phyloP scores from a whole-genome alignment of 1,140 invertebrate genomes.

The Drosophila ambigua region DNA sequence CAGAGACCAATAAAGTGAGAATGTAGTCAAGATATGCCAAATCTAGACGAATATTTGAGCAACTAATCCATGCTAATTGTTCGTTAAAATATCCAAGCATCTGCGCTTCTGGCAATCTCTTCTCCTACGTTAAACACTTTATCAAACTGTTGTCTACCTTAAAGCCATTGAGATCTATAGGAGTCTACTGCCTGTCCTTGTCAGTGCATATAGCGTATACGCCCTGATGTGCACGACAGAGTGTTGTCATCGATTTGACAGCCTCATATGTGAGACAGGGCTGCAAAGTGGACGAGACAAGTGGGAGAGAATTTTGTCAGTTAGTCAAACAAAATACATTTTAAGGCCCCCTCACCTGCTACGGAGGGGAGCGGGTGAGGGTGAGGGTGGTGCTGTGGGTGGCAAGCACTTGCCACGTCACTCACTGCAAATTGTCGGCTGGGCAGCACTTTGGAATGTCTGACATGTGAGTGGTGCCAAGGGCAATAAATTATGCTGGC shows the following conservation, averaged over 20 bases:
- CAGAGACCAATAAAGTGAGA: no score
- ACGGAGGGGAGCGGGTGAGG: not conserved
- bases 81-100: constrained; percentile 84
- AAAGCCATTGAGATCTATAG: constrained; percentile 89
- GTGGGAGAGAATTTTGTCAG: constrained; percentile 50
- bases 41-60: no score
- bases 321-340: constrained; percentile 64
- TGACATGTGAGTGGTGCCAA: constrained; percentile 61
- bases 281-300: constrained; percentile 24
- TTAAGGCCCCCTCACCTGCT: constrained; percentile 32
- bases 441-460: constrained; percentile 49
- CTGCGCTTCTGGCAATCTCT: no score
- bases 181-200: constrained; percentile 85
- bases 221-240: constrained; percentile 34
- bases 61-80: no score
- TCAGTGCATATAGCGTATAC: constrained; percentile 81
- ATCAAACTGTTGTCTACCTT: constrained; percentile 88
- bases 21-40: constrained; percentile 85
- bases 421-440: constrained; percentile 71
- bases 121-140: constrained; percentile 82
- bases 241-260: constrained; percentile 64
- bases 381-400: not conserved
- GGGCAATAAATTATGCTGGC: constrained; percentile 73
- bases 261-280: constrained; percentile 20
- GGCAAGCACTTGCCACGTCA: constrained; percentile 46